Base-by-base conservation (phyloP, 1,140 invertebrate species). In the Dinoponera quadriceps region DNA sequence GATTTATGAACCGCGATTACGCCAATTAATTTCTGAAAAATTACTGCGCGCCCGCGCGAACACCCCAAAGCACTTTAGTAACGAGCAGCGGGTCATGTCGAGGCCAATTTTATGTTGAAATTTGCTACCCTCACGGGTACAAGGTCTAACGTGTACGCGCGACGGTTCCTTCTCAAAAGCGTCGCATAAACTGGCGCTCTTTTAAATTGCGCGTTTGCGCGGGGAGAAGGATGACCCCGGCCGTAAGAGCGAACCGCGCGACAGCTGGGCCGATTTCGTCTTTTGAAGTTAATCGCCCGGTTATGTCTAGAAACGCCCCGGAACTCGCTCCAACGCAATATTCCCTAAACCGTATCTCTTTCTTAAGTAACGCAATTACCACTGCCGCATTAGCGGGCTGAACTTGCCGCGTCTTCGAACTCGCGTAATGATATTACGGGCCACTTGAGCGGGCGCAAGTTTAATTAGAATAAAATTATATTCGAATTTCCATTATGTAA, bases 11-110 rank as follows among this genome's bases (percentile, higher is more conserved):
- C n/a, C 51, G 66, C 65, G 65, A 80, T 80, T 80, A 80, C 51
- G 75, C 51, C 65, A 80, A 80, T 80, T 80, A 80, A 80, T 71
- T 80, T 80, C 51, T 80, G 75, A 80, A 80, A 78, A 80, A 80
- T 80, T 80, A 80, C 65, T 71, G 65, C 22, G 22, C 75, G 51
- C 51, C n/a, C 33, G 66, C 75, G 75, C 75, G 75, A 48, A 80
- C 75, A 80, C 65, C 51, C 33, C 75, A 71, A 80, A 80, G 75
- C 75, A 80, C 75, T 80, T 80, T 80, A 59, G 65, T 68, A 80
- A 80, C 75, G 65, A 80, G 75, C 51, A 25, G 25, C 65, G 75
- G 65, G 65, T 59, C 65, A 59, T 71, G 75, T 80, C 38, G 75
- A 59, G 54, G 63, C 51, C 51, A 80, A 80, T 80, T 80, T 80